Evolutionary conservation across 2,113 vertebrate species (phyloP), one percentile per base, ranked within the genome.

Genomic region (Carollia perspicillata): DNA sequence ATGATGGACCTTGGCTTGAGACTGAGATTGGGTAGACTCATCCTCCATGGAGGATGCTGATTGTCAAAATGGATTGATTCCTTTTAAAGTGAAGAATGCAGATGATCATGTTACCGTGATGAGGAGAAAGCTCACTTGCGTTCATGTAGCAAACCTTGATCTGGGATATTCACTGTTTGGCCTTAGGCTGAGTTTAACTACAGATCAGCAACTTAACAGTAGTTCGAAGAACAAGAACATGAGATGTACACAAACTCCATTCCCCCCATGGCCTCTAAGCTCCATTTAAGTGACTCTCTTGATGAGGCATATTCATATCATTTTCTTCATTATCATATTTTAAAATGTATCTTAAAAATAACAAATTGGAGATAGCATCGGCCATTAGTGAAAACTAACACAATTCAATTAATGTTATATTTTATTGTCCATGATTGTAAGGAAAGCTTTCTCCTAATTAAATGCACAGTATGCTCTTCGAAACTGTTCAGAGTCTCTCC

Each of bases 401-500:
- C 7, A 55, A 77, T 84, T 63, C 47, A 66, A 51, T 94, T 63
- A 75, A 69, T 58, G 13, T 51, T 65, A 69, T 51, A 85, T 85
- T 81, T 95, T 86, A 94, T 86, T 86, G 18, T 89, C 63, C 33
- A 16, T 10, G 60, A 63, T 93, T 95, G n/a, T 47, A 72, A 28
- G 66, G 28, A 77, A 77, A 90, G 65, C 40, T 17, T 83, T 94
- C 85, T 95, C 26, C 69, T 83, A 66, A 95, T 96, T 94, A 90
- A 96, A 91, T 55, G 78, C 84, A 81, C 71, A 83, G 88, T 74
- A 89, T 87, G 72, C 68, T 88, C 93, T 96, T 95, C 77, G 94
- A 78, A 96, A 55, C 44, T 86, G 51, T 71, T 92, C 66, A 90
- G 78, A 86, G 89, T 93, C 93, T 13, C 35, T 96, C 94, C 83